A percentile compares a stretch with the other conserved stretches of the same genome.
Conservation (phyloP, 2,113 vertebrate genomes). For the Donacobius atricapilla region DNA sequence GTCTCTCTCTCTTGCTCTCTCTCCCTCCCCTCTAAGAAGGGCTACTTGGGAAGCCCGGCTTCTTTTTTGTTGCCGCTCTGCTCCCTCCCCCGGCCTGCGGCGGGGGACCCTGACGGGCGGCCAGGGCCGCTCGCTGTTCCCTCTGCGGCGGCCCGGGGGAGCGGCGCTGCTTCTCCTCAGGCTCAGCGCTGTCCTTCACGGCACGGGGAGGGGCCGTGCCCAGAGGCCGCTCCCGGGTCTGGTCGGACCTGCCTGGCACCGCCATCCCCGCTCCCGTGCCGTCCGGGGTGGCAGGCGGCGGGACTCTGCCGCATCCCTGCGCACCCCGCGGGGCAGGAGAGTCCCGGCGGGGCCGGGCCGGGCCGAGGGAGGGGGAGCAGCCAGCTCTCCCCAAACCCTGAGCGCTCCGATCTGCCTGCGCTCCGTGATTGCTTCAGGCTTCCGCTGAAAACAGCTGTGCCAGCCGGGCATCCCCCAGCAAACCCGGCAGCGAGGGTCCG, state of each 20-base stretch:
- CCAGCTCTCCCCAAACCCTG: neutral
- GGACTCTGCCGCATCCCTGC: neutral
- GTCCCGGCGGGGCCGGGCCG: neutral
- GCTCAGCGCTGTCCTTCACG: neutral
- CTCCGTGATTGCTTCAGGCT: fast-evolving
- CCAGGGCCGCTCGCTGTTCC: neutral
- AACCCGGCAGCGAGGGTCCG: neutral
- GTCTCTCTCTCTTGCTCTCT: constrained; percentile 42
- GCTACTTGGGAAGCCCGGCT: constrained; percentile 36
- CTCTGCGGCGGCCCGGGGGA: neutral
- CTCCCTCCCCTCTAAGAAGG: constrained; percentile 48
- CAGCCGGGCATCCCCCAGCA: neutral
- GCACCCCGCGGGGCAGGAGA: neutral
- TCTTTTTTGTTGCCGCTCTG: neutral
- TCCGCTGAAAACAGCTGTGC: neutral
- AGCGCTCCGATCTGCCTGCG: neutral
- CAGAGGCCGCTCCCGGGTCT: neutral
- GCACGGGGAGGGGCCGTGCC: neutral
- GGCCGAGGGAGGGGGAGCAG: neutral
- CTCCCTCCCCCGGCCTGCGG: neutral
- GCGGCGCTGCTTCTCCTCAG: neutral
- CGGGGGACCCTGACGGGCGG: neutral
- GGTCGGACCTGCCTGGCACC: neutral
- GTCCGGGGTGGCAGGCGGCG: neutral
- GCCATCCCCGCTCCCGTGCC: neutral